Evolutionary conservation across 2,113 vertebrate species (phyloP).

Genomic region (Neopipo cinnamomea): DNA sequence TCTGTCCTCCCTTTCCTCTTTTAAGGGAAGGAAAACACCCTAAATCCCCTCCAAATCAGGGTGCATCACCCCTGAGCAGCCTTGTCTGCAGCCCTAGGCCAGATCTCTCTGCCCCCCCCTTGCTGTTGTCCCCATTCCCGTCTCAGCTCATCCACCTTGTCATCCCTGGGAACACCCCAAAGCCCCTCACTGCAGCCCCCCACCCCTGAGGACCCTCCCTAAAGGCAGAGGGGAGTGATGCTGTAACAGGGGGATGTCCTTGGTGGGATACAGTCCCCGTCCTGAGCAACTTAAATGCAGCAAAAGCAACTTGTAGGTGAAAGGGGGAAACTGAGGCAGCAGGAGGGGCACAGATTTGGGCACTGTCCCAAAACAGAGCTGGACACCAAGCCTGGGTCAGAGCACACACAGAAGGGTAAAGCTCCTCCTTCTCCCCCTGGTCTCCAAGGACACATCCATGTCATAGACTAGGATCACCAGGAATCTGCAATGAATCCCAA

Average conservation of each 20-base stretch:
- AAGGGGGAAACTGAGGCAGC: constrained; percentile 22
- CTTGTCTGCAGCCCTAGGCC: neutral
- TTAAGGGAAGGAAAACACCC: neutral
- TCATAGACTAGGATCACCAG: fast-evolving
- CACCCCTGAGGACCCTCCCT: fast-evolving
- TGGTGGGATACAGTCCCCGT: neutral
- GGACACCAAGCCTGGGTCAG: fast-evolving
- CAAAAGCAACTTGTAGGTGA: neutral
- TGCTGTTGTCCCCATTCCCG: neutral
- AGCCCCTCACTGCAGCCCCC: neutral
- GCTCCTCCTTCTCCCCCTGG: neutral
- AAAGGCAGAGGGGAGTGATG: fast-evolving
- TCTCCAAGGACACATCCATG: fast-evolving
- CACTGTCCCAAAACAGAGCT: neutral
- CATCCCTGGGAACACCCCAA: neutral
- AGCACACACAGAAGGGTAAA: fast-evolving
- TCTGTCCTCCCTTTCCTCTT: neutral
- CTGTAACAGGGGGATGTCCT: neutral
- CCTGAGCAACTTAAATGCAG: fast-evolving
- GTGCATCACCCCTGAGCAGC: neutral
- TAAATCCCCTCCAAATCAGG: neutral
- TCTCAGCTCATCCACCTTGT: neutral
- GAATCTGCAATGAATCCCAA: neutral
- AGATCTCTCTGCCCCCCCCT: neutral
- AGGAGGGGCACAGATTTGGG: neutral